Evolutionary conservation across 2,888 invertebrate genomes (phyloP).

Genomic region (Pseudococcus longispinus): DNA sequence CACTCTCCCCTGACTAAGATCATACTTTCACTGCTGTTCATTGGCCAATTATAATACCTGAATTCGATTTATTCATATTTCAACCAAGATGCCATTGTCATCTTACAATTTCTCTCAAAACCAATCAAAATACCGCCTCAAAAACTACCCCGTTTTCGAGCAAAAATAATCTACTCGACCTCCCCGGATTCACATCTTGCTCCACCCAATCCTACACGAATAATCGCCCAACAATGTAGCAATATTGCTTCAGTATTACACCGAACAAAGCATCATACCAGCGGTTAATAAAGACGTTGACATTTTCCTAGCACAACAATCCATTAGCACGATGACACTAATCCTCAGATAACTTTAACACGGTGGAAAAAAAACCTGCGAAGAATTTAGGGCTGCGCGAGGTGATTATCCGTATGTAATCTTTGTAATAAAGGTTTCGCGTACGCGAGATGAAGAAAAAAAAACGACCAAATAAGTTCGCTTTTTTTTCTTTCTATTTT

Average conservation of each 20-base stretch:
- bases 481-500: not conserved
- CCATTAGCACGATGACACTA: conserved; percentile 44
- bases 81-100: no score
- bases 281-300: conserved; percentile 40
- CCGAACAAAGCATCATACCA: not conserved
- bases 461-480: not conserved
- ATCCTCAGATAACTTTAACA: conserved; percentile 44
- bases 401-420: conserved; percentile 34
- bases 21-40: no score
- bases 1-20: no score
- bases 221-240: not conserved
- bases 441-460: not conserved
- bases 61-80: no score
- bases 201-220: not conserved
- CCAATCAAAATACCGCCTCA: not conserved
- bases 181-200: not conserved
- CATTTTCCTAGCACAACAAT: conserved; percentile 37
- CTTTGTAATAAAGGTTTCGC: conserved; percentile 24
- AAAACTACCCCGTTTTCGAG: not conserved
- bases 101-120: not conserved
- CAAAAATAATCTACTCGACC: not conserved
- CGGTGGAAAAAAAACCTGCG: conserved; percentile 10
- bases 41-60: no score
- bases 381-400: not conserved
- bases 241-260: not conserved